Conservation (phyloP, 2,113 vertebrate species). For the Pelecanus crispus region DNA sequence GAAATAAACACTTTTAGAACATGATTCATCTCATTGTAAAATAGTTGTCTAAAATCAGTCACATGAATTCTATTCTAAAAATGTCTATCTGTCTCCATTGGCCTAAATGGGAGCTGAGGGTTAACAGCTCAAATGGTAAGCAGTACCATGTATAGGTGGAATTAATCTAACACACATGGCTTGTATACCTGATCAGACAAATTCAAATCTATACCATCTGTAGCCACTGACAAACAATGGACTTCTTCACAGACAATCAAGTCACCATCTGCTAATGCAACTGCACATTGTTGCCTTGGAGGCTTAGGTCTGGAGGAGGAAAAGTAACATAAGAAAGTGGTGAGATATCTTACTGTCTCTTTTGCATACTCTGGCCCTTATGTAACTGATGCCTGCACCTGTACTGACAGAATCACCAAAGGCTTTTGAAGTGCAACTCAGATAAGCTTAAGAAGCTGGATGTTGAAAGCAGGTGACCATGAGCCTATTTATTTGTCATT, state of each 20-base stretch:
- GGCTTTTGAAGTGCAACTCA: neutral
- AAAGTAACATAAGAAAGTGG: neutral
- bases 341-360: neutral
- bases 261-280: neutral
- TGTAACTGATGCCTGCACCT: neutral
- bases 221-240: neutral
- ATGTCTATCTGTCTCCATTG: neutral
- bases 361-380: neutral
- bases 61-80: neutral
- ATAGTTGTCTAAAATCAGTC: neutral
- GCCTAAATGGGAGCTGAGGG: neutral
- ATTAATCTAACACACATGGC: neutral
- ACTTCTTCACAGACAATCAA: neutral
- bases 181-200: neutral
- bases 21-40: neutral
- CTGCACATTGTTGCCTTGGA: neutral
- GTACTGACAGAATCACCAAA: neutral
- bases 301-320: neutral
- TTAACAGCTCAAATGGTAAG: neutral
- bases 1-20: neutral
- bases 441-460: neutral
- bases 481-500: neutral
- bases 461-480: neutral
- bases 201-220: neutral
- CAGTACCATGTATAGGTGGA: neutral